Evolutionary conservation across 2,113 vertebrate species (phyloP), one percentile per base, ranked within the genome.

Genomic region (Neotoma lepida): DNA sequence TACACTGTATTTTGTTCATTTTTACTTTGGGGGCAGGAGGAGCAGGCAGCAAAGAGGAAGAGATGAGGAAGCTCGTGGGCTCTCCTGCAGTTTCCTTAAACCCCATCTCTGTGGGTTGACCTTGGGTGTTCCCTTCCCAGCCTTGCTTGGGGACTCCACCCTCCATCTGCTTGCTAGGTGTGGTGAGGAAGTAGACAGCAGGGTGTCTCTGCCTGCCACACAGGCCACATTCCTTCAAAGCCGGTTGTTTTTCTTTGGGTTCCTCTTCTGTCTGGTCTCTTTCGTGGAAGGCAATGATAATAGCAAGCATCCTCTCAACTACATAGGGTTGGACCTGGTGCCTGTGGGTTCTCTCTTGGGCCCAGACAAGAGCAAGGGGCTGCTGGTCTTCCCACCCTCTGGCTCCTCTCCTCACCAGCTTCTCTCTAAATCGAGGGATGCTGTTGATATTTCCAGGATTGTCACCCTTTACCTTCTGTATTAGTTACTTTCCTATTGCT

Each of bases 11-110:
- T 68, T 18, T 33, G 39, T 68, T 58, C 1, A 8, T 15, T 51
- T 84, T 35, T 74, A 39, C 24, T 0, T 0, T 22, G 17, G 9
- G 56, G 77, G 22, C 10, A 22, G 63, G 2, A 8, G 1, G 4
- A 18, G 20, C 26, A 39, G 20, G 35, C 30, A 26, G n/a, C 24
- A 9, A 70, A 39, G 54, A 54, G 39, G 49, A 73, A 22, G 13
- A 46, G 68, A 51, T 15, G 46, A 5, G 0, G 2, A 24, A 9
- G 4, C 6, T 12, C 33, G 9, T 2, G 26, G 56, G 10, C 58
- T 76, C 68, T 54, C 71, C 71, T 8, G 22, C 56, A 22, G 0
- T 28, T 82, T 30, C 5, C 9, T 64, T 46, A 66, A 85, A 64
- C 61, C 39, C 17, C 10, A 3, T 66, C 10, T 17, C 58, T 20